Evolutionary conservation across 1,140 invertebrate genomes (phyloP).

Genomic region (Zaprionus kolodkinae): DNA sequence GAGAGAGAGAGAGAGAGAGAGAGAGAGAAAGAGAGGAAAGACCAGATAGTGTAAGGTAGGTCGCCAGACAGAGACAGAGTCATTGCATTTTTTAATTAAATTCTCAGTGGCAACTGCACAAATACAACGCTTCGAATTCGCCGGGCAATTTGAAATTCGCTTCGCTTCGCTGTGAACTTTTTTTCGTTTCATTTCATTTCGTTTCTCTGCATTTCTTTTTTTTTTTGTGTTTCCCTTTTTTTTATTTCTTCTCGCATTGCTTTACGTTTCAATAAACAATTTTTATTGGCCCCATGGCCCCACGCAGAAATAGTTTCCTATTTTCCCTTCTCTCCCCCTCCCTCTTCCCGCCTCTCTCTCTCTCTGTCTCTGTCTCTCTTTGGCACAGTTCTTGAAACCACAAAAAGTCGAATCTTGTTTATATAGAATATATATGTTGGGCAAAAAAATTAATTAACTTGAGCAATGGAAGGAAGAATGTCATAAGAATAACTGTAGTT

Average conservation of each 20-base stretch:
- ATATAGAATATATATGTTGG: background rate
- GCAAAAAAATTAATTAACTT: constrained; percentile 1
- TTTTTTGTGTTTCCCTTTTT: background rate
- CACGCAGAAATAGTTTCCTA: constrained; percentile 35
- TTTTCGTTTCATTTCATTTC: background rate
- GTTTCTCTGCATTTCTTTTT: constrained; percentile 2
- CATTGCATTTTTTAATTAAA: constrained; percentile 45
- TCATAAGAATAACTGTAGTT: background rate
- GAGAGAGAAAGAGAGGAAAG: background rate
- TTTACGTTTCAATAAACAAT: constrained; percentile 57
- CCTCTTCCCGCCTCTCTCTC: too few species aligned
- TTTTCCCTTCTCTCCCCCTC: background rate
- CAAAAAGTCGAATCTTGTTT: constrained; percentile 2
- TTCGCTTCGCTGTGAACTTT: constrained; percentile 1
- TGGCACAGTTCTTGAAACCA: background rate
- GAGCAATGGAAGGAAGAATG: background rate
- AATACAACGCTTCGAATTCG: constrained; percentile 34
- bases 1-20: background rate
- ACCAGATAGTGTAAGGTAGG: constrained; percentile 14
- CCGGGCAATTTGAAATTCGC: constrained; percentile 10
- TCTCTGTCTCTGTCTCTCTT: background rate
- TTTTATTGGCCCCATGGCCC: constrained; percentile 36
- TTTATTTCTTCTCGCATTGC: constrained; percentile 5
- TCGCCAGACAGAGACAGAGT: constrained; percentile 29
- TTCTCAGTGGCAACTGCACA: constrained; percentile 38